These are phyloP conservation scores for Limnephilus auricula DNA, from an alignment of 2,888 invertebrate species.

Conservation along the genomic window DNA sequence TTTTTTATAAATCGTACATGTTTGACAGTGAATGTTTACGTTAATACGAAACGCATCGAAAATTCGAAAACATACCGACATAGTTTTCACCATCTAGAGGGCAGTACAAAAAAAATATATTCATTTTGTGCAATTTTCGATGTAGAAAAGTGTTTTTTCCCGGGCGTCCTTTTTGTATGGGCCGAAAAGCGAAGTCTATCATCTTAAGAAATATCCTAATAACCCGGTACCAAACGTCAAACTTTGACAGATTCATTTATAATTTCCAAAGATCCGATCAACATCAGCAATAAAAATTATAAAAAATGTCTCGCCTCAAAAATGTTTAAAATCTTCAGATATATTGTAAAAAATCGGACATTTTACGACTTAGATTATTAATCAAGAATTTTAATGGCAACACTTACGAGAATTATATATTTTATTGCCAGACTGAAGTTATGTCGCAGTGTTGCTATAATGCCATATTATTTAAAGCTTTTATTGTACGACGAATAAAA, in stretches of 20 bases:
- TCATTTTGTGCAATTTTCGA: too few species aligned
- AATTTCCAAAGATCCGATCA: not conserved
- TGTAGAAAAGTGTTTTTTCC: too few species aligned
- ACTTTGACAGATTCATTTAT: not conserved
- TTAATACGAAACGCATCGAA: too few species aligned
- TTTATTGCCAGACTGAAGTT: not conserved
- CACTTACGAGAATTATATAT: not conserved
- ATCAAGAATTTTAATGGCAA: not conserved
- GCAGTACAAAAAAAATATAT: too few species aligned
- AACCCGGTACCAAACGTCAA: not conserved
- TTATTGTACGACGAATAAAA: not conserved
- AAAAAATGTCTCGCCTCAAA: not conserved
- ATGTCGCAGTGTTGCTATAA: not conserved
- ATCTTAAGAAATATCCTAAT: not conserved
- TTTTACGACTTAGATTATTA: slow-evolving; percentile 5
- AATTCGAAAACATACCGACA: too few species aligned
- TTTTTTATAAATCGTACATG: too few species aligned
- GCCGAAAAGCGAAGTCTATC: too few species aligned
- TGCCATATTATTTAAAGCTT: not conserved
- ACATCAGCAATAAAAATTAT: not conserved
- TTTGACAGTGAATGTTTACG: too few species aligned
- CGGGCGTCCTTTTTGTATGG: too few species aligned
- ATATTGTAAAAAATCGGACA: slow-evolving; percentile 1
- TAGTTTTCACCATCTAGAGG: too few species aligned
- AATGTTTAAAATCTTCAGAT: not conserved